phyloP scores from a whole-genome alignment of 2,797 vertebrate genomes.

The Sphenopsis melanotis region DNA sequence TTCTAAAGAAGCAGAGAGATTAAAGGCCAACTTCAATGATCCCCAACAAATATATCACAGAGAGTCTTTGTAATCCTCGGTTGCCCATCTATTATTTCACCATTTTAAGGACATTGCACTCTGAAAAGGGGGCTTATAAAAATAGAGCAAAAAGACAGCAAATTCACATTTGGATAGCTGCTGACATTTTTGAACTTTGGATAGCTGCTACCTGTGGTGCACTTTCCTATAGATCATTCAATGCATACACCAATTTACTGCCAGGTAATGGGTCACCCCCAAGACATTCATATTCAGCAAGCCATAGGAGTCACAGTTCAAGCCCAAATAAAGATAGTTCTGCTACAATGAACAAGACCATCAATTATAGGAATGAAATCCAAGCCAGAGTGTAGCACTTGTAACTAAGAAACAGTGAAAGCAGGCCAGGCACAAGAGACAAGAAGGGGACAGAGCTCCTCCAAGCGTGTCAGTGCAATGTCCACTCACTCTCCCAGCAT shows the following conservation, averaged over 20 bases:
- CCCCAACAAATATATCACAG: not conserved
- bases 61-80: not conserved
- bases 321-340: not conserved
- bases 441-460: not conserved
- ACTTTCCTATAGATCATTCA: not conserved
- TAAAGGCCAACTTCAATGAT: constrained; percentile 1
- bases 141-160: not conserved
- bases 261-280: not conserved
- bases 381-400: not conserved
- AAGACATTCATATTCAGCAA: not conserved
- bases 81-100: not conserved
- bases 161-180: not conserved
- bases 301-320: not conserved
- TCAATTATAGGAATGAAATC: not conserved
- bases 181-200: not conserved
- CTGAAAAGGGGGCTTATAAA: not conserved
- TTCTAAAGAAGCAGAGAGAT: constrained; percentile 34
- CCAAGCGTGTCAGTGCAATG: accelerated
- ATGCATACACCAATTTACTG: not conserved
- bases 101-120: not conserved
- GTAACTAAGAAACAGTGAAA: not conserved
- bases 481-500: not conserved
- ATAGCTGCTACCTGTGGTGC: not conserved
- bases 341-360: not conserved
- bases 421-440: not conserved